phyloP scores from a whole-genome alignment of 1,140 invertebrate genomes.

The Cecropterus lyciades region DNA sequence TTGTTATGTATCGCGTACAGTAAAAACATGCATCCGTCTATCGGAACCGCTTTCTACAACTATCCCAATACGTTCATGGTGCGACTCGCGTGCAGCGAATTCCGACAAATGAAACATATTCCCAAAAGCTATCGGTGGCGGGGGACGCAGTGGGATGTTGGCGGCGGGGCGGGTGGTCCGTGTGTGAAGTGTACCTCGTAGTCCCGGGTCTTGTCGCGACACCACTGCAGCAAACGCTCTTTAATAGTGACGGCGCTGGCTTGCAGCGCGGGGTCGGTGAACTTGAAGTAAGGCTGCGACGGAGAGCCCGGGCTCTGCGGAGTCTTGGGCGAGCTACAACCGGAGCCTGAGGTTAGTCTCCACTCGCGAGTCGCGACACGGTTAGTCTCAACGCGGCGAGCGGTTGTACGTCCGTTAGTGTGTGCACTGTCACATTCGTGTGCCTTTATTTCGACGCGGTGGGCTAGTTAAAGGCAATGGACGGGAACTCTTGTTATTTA shows the following conservation, averaged over 20 bases:
- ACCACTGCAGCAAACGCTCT: conserved; percentile 97
- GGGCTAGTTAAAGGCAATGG: conserved; percentile 51
- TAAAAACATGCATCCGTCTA: conserved; percentile 26
- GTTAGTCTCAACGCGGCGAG: conserved; percentile 20
- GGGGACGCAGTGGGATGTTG: conserved; percentile 43
- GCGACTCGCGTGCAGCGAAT: neutral
- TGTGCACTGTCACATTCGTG: conserved; percentile 46
- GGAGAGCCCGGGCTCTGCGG: conserved; percentile 86
- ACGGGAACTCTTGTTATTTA: conserved; percentile 48
- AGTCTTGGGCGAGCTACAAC: conserved; percentile 87
- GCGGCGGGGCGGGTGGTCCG: conserved; percentile 40
- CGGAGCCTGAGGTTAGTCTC: conserved; percentile 60
- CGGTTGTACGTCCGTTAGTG: conserved; percentile 10
- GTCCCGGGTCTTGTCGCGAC: conserved; percentile 97
- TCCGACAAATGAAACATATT: neutral
- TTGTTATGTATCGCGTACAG: conserved; percentile 22
- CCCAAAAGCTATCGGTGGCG: neutral
- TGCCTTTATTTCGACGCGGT: conserved; percentile 43
- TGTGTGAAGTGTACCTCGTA: conserved; percentile 91
- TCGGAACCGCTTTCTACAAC: conserved; percentile 15
- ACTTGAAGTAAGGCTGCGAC: conserved; percentile 90
- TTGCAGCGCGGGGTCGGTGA: conserved; percentile 93
- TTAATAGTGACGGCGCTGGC: conserved; percentile 96
- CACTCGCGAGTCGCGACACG: conserved; percentile 28
- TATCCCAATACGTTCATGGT: conserved; percentile 15